Conservation (phyloP, 2,113 vertebrate genomes). For the Pangasianodon hypophthalmus region DNA sequence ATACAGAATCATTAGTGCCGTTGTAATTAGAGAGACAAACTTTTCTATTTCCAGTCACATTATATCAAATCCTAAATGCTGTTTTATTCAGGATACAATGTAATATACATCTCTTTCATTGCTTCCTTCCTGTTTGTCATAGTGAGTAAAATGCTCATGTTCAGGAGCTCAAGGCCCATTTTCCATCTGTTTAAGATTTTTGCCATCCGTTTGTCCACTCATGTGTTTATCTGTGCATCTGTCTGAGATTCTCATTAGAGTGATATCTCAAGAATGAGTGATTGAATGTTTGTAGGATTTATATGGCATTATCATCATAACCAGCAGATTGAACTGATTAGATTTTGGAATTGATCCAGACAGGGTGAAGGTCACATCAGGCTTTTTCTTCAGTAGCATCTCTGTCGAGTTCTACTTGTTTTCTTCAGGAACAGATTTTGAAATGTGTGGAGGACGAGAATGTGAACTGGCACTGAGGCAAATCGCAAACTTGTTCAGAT, state of each 20-base stretch:
- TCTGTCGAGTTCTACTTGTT: neutral
- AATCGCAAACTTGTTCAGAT: too few species aligned
- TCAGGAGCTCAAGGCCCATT: too few species aligned
- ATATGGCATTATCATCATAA: neutral
- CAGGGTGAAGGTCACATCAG: neutral
- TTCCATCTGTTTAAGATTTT: too few species aligned
- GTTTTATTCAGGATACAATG: neutral
- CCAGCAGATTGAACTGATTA: neutral
- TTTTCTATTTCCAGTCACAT: neutral
- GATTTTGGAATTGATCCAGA: neutral
- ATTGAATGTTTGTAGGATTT: too few species aligned
- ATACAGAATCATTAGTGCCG: neutral
- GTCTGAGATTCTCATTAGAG: too few species aligned
- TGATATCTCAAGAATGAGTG: too few species aligned
- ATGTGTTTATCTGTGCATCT: too few species aligned
- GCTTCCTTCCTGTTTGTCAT: too few species aligned
- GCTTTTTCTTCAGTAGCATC: neutral
- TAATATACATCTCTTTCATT: neutral
- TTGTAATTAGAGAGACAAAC: neutral
- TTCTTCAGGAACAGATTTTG: neutral
- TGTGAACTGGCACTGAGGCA: neutral
- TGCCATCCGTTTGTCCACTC: too few species aligned
- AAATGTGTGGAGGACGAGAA: neutral
- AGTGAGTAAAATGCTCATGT: too few species aligned
- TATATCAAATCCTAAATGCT: neutral